Percentiles rank a stretch among this genome's conserved stretches.
These are phyloP conservation scores for Lichenostomus cassidix DNA, from an alignment of 2,113 vertebrate species.

Conservation along the genomic window DNA sequence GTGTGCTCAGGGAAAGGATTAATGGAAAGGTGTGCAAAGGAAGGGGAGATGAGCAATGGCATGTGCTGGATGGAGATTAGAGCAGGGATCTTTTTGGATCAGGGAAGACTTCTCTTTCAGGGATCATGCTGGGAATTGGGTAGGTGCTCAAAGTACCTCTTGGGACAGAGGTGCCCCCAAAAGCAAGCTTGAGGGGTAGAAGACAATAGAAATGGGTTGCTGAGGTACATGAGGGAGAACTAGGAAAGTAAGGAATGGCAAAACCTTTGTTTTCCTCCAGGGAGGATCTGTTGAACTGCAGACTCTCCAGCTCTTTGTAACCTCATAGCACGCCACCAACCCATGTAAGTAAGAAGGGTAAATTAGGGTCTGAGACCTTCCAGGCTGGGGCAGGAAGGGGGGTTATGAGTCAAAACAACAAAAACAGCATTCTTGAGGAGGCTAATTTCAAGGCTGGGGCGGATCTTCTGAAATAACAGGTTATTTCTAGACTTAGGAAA, in stretches of 20 bases:
- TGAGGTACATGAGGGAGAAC: not conserved
- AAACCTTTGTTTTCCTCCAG: not conserved
- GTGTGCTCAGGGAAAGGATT: not conserved
- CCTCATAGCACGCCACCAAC: not conserved
- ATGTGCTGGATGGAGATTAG: not conserved
- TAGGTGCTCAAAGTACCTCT: not conserved
- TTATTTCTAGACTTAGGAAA: conserved; percentile 58
- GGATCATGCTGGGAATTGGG: not conserved
- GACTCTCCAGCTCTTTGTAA: not conserved
- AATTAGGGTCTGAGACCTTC: not conserved
- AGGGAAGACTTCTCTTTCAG: not conserved
- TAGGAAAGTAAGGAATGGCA: not conserved
- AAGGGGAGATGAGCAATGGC: not conserved
- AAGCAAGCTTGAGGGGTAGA: not conserved
- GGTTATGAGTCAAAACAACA: not conserved
- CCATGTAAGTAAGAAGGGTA: not conserved
- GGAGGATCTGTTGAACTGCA: not conserved
- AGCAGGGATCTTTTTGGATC: not conserved
- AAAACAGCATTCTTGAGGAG: not conserved
- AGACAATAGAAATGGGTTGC: not conserved
- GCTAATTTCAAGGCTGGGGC: not conserved
- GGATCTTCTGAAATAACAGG: conserved; percentile 18
- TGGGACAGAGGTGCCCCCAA: not conserved
- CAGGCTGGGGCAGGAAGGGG: not conserved
- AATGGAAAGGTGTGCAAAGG: accelerated